A percentile compares a stretch with the other conserved stretches of the same genome.
phyloP scores from a whole-genome alignment of 2,888 invertebrate genomes.

The Theodoxus fluviatilis region DNA sequence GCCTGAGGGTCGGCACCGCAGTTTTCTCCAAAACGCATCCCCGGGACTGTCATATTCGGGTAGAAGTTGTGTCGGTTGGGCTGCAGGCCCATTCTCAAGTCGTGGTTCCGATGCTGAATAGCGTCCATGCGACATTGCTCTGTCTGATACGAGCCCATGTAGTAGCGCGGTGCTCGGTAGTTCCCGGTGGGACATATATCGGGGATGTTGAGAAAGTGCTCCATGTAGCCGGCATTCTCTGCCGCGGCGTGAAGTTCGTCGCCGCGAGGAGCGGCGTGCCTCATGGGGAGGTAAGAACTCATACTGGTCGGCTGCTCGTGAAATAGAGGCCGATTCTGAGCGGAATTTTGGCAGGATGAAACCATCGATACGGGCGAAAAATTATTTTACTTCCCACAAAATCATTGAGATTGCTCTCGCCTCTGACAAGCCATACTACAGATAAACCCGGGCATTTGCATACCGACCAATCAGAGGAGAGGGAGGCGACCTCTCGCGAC shows the following conservation, averaged over 20 bases:
- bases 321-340: conserved; percentile 38
- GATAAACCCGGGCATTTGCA: conserved; percentile 54
- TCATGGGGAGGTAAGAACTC: conserved; percentile 59
- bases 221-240: conserved; percentile 55
- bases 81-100: conserved; percentile 55
- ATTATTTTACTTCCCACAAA: conserved; percentile 51
- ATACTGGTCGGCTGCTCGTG: conserved; percentile 42
- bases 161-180: conserved; percentile 53
- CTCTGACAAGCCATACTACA: conserved; percentile 45
- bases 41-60: conserved; percentile 56
- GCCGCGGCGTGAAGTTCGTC: conserved; percentile 48
- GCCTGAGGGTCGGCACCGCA: conserved; percentile 36
- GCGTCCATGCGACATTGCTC: conserved; percentile 61
- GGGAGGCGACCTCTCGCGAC: conserved; percentile 48
- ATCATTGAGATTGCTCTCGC: conserved; percentile 46
- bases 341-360: conserved; percentile 45
- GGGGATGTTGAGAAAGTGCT: conserved; percentile 60
- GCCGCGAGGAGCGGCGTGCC: conserved; percentile 44
- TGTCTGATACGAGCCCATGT: conserved; percentile 52
- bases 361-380: conserved; percentile 49
- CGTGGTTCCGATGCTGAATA: conserved; percentile 50
- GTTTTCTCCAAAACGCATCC: conserved; percentile 50
- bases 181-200: conserved; percentile 56
- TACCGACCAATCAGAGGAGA: conserved; percentile 52
- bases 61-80: conserved; percentile 51